Base-by-base conservation (phyloP, 2,888 invertebrate genomes). In the Drosophila barbarae region DNA sequence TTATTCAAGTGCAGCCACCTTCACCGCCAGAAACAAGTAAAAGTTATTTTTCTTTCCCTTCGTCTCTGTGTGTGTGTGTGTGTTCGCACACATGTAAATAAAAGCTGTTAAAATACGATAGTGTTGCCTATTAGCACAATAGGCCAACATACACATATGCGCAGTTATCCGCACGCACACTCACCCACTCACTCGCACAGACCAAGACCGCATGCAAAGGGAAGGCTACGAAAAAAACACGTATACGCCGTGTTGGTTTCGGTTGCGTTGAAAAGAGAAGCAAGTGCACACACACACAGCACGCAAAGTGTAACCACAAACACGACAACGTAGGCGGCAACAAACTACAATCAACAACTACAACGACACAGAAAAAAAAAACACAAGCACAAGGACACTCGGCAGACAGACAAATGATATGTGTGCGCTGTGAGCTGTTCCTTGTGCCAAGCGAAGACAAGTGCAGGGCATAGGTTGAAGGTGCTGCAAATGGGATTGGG, bases 21-120 rank as follows among this genome's bases (percentile, higher is more conserved):
- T 9, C 15, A 12, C 18, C 15, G 38, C 32, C 46, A 26, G 44
- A 60, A 60, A 26, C 13, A 60, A 59, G 44, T 59, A 38, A 59
- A 38, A 38, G 51, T 42, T 61, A 32, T 53, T 42, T 23, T 39
- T 39, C 51, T 49, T 32, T 52, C 9, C 23, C 50, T 15, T 42
- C 38, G 52, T 49, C 51, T 30, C 32, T 57, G 2, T 28, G 28
- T 28, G 28, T 28, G 28, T 28, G 51, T 47, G 52, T 28, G 34
- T 55, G 39, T n/a, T n/a, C 32, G 54, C 39, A 54, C 49, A 63
- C 63, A 73, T 81, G 85, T 81, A 78, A 85, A 78, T 81, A 85
- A 78, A 81, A 85, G 74, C 82, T 85, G 85, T 85, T 82, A 84
- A 82, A 85, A 82, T 82, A 78, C 77, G 82, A 82, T 85, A 85